Base-by-base conservation (phyloP, 1,140 invertebrate genomes). In the Lasioglossum baleicum region DNA sequence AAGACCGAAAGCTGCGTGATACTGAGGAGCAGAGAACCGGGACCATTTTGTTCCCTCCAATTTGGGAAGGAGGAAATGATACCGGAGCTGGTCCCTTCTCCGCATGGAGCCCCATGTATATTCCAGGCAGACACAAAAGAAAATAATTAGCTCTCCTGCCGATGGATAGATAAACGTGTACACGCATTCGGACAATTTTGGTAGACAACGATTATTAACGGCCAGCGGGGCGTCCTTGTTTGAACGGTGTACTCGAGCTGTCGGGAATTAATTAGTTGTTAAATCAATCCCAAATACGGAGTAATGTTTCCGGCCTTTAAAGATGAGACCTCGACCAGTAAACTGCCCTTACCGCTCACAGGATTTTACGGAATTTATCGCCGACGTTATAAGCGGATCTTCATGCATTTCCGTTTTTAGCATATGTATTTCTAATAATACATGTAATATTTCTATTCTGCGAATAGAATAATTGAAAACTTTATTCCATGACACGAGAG, bases 121-220 rank as follows among this genome's bases (percentile, higher is more conserved):
- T 88, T 84, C 84, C 80, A 75, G 60, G 31, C 79, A 78, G 72
- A 35, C 83, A 90, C 88, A 87, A 91, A 89, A 87, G 72, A 87
- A 91, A 92, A 91, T 91, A 92, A 92, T 92, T 91, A 91, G 85
- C 86, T 81, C 71, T 73, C 82, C 78, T 85, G 73, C 75, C 71
- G 85, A 87, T 86, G 69, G 75, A 83, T 74, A 84, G 82, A 82
- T 87, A 86, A 80, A 69, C 65, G 68, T 11, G 44, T 72, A 58
- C 48, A 35, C 26, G 26, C 74, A 61, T 80, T 58, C 85, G 68
- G 81, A 83, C 78, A 79, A 75, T 87, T 87, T 87, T 73, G 73
- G 84, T 87, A 79, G 72, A 60, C 80, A 81, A 85, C 56, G 85
- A 87, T 87, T 87, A 86, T 87, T 87, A 86, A 73, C 78, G 76